A percentile compares a stretch with the other conserved stretches of the same genome.
Evolutionary conservation across 2,797 vertebrate genomes (phyloP).

Genomic region (Paratrypauchen microcephalus): DNA sequence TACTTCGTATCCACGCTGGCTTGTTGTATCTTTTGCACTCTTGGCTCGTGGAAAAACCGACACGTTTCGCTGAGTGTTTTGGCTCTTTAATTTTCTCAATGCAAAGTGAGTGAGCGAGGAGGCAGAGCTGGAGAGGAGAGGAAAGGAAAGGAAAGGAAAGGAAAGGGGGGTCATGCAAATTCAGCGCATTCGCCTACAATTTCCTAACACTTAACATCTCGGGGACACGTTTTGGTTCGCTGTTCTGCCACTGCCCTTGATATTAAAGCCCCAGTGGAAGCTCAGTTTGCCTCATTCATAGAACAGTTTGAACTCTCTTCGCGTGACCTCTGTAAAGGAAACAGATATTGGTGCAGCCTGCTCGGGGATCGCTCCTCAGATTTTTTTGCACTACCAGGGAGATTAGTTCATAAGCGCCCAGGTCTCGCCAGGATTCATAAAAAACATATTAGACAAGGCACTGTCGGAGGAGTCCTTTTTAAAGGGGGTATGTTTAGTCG

Average conservation of each 20-base stretch:
- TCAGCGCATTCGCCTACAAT: conserved; percentile 49
- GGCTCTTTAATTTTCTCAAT: conserved; percentile 69
- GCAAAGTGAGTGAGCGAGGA: conserved; percentile 49
- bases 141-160: too few relatives aligned
- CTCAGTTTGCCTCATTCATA: neutral
- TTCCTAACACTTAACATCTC: conserved; percentile 23
- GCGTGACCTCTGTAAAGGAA: conserved; percentile 69
- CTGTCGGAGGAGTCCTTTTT: conserved; percentile 17
- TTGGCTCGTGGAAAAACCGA: conserved; percentile 24
- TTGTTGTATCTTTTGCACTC: neutral
- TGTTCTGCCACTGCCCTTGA: conserved; percentile 6
- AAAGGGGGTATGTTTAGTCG: conserved; percentile 64
- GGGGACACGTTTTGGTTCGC: conserved; percentile 3
- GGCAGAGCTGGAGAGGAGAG: conserved; percentile 25
- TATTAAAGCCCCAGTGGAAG: neutral
- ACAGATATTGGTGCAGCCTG: conserved; percentile 53
- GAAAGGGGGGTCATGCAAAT: conserved; percentile 48
- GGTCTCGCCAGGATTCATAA: conserved; percentile 23
- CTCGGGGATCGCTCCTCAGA: conserved; percentile 55
- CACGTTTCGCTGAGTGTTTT: conserved; percentile 58
- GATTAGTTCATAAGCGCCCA: conserved; percentile 39
- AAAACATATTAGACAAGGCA: conserved; percentile 13
- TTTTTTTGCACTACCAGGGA: conserved; percentile 37
- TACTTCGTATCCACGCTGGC: neutral
- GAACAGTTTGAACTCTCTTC: conserved; percentile 40